Percentiles rank a stretch among this genome's conserved stretches.
These are phyloP conservation scores for Centropus unirufus DNA, from an alignment of 2,113 vertebrate genomes.

Conservation along the genomic window DNA sequence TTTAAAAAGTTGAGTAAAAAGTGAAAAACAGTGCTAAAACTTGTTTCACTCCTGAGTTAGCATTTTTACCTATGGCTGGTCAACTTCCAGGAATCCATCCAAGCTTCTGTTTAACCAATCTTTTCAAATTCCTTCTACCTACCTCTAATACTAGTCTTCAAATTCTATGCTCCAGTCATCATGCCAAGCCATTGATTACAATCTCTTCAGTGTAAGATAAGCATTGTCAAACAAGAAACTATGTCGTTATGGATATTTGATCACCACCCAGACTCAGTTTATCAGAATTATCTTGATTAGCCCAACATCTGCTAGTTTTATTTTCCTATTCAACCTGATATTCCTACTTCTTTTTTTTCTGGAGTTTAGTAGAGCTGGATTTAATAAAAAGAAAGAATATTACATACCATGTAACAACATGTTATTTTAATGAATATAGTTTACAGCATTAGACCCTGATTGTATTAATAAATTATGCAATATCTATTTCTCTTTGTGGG, in stretches of 20 bases:
- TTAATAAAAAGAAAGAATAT: background rate
- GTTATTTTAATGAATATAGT: background rate
- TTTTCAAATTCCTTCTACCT: background rate
- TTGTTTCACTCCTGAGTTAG: background rate
- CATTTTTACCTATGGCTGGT: background rate
- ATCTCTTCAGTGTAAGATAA: background rate
- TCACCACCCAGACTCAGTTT: background rate
- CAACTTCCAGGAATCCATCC: background rate
- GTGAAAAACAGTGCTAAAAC: background rate
- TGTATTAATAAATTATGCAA: background rate
- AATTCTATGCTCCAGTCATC: background rate
- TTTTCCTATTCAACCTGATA: background rate
- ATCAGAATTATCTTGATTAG: background rate
- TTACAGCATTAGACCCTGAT: background rate
- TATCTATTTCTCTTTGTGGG: background rate
- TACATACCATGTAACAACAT: background rate
- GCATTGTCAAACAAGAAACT: background rate
- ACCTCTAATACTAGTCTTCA: too few relatives aligned
- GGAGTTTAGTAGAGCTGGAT: background rate
- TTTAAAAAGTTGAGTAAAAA: background rate
- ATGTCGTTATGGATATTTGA: fast-evolving
- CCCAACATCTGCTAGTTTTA: background rate
- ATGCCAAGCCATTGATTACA: background rate
- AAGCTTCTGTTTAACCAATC: background rate
- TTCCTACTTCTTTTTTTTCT: background rate